phyloP scores from a whole-genome alignment of 2,797 vertebrate species.

The Semotilus atromaculatus region DNA sequence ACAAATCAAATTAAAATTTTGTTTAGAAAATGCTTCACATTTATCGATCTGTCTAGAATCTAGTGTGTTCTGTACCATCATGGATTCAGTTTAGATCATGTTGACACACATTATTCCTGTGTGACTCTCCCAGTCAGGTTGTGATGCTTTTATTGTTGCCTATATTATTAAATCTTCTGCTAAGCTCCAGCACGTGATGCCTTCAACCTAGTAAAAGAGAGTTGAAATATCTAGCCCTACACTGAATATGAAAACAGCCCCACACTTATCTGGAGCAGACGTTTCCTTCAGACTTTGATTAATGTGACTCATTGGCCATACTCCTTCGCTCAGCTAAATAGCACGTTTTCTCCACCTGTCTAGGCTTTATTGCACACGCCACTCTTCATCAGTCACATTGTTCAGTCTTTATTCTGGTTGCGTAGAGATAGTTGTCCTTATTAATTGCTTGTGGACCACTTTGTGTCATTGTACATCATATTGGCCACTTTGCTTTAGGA shows the following conservation, averaged over 20 bases:
- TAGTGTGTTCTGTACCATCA: slow-evolving; percentile 1
- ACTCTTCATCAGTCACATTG: slow-evolving; percentile 37
- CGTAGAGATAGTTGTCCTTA: background rate
- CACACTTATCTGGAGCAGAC: slow-evolving; percentile 3
- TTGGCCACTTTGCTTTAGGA: slow-evolving; percentile 25
- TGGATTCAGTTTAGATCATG: background rate
- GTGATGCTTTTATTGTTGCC: background rate
- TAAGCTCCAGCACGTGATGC: background rate
- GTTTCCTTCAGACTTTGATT: slow-evolving; percentile 51
- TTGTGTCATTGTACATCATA: slow-evolving; percentile 2
- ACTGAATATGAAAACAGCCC: background rate
- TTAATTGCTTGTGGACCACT: slow-evolving; percentile 39
- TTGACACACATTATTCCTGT: slow-evolving; percentile 16
- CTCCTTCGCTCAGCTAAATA: slow-evolving; percentile 33
- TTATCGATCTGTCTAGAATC: no score
- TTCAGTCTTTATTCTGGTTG: slow-evolving; percentile 6
- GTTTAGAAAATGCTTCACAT: no score
- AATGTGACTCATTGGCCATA: slow-evolving; percentile 35
- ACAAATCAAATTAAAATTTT: background rate
- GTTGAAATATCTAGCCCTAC: background rate
- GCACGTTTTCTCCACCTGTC: slow-evolving; percentile 27
- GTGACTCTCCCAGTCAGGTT: background rate
- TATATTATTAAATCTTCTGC: slow-evolving; percentile 8
- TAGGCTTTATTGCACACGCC: slow-evolving; percentile 18
- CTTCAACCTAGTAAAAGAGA: background rate